A percentile compares a stretch with the other conserved stretches of the same genome.
Conservation (phyloP, 2,113 vertebrate species). For the Rhinogobius similis region DNA sequence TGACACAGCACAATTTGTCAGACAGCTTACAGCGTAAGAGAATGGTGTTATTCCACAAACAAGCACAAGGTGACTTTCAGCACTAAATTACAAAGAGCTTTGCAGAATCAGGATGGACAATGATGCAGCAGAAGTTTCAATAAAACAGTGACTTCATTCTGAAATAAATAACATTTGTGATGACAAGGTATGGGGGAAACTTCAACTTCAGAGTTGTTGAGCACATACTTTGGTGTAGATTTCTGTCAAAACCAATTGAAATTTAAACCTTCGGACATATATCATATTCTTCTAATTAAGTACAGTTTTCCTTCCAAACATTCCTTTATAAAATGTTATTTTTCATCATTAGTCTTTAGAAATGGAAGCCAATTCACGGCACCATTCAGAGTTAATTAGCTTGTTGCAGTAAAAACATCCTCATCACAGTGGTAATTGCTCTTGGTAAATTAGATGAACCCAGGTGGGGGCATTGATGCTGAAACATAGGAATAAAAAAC, state of each 20-base stretch:
- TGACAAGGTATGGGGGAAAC: not conserved
- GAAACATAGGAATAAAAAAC: not conserved
- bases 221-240: not conserved
- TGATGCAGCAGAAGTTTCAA: not conserved
- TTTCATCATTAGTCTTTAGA: not conserved
- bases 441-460: not conserved
- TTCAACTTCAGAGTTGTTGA: not conserved
- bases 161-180: not conserved
- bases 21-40: constrained; percentile 23
- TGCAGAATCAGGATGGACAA: not conserved
- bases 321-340: not conserved
- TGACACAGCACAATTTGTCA: constrained; percentile 57
- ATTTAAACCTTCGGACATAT: not conserved
- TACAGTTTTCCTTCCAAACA: not conserved
- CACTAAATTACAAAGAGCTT: constrained; percentile 6
- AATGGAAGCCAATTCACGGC: not conserved
- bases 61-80: constrained; percentile 25
- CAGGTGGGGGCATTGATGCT: not conserved
- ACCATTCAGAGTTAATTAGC: not conserved
- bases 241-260: not conserved
- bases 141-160: not conserved
- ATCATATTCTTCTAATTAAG: not conserved
- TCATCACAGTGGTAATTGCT: not conserved
- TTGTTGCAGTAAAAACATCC: not conserved
- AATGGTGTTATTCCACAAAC: constrained; percentile 2